Percentiles rank a stretch among this genome's conserved stretches.
Evolutionary conservation across 2,888 invertebrate genomes (phyloP).

Genomic region (Lymantria dispar): DNA sequence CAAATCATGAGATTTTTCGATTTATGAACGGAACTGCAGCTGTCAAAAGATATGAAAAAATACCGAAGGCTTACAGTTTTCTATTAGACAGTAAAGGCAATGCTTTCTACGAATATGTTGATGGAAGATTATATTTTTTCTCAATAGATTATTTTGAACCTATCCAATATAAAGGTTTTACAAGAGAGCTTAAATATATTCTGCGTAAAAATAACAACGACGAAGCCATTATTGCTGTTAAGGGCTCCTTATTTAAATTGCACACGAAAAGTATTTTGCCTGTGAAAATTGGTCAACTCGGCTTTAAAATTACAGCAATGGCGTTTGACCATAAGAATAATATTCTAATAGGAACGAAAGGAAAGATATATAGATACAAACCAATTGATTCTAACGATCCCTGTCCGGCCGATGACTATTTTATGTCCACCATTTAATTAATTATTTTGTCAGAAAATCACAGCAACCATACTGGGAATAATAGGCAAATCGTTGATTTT

Average conservation of each 20-base stretch:
- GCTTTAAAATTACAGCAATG: slow-evolving; percentile 70
- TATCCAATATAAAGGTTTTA: slow-evolving; percentile 71
- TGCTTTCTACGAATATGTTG: slow-evolving; percentile 67
- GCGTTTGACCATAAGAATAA: slow-evolving; percentile 66
- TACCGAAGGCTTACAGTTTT: slow-evolving; percentile 70
- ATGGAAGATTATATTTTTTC: slow-evolving; percentile 69
- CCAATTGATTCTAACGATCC: slow-evolving; percentile 63
- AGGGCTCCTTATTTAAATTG: slow-evolving; percentile 62
- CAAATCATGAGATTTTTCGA: slow-evolving; percentile 62
- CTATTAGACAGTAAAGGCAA: slow-evolving; percentile 65
- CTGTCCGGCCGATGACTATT: slow-evolving; percentile 71
- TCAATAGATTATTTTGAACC: slow-evolving; percentile 65
- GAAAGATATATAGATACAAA: slow-evolving; percentile 71
- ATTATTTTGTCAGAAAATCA: too few species aligned
- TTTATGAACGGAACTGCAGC: slow-evolving; percentile 71
- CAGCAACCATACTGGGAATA: too few species aligned
- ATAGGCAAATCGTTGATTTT: too few species aligned
- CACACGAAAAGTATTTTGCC: slow-evolving; percentile 62
- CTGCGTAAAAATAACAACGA: slow-evolving; percentile 62
- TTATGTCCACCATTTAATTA: slow-evolving; percentile 63
- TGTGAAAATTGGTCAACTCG: slow-evolving; percentile 62
- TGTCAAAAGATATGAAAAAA: slow-evolving; percentile 64
- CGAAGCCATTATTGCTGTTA: slow-evolving; percentile 68
- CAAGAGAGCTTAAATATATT: slow-evolving; percentile 68
- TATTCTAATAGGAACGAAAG: slow-evolving; percentile 70